Base-by-base conservation (phyloP, 2,888 invertebrate species). In the Nezara viridula region DNA sequence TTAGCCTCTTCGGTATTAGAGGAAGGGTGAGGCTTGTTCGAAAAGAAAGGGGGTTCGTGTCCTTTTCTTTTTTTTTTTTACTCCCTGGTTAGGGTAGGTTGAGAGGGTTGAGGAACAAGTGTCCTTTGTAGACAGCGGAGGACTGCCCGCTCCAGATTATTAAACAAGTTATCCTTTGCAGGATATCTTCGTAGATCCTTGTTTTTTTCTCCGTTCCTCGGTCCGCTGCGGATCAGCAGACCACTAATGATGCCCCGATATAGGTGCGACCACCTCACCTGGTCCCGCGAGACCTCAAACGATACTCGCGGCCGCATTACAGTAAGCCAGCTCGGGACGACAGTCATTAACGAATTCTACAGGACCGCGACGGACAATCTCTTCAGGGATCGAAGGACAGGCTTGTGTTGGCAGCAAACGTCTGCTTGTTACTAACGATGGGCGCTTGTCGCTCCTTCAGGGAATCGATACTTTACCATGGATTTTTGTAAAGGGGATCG, bases 61-160 rank as follows among this genome's bases (percentile, higher is more conserved):
- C 24, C 5, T n/a, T 44, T 81, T 81, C 44, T 81, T 73, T 32
- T 73, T 73, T 37, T 19, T 73, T 24, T 12, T 44, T 44, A 14
- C 1, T 24, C 81, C 66, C n/a, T 44, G 81, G 19, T 81, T 44
- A 44, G 81, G 81, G 44, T 44, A 44, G 44, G n/a, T 81, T 44
- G n/a, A 32, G 81, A 44, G 81, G 81, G 81, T 81, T 81, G 44
- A 77, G n/a, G 44, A 81, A 81, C 81, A 81, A 81, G 81, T 81
- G 81, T 81, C 44, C 81, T 81, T 81, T 81, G 81, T 81, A 81
- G 44, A 44, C 37, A 19, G 73, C 73, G 37, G 37, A 73, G 37
- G 37, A 73, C 44, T 81, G 81, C 44, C 81, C 81, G 44, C 44
- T 47, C 81, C 44, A 81, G 81, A 81, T 81, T 81, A 81, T 81